Evolutionary conservation across 2,888 invertebrate genomes (phyloP), one percentile per base, ranked within the genome.

Genomic region (Eumerus sabulonum): DNA sequence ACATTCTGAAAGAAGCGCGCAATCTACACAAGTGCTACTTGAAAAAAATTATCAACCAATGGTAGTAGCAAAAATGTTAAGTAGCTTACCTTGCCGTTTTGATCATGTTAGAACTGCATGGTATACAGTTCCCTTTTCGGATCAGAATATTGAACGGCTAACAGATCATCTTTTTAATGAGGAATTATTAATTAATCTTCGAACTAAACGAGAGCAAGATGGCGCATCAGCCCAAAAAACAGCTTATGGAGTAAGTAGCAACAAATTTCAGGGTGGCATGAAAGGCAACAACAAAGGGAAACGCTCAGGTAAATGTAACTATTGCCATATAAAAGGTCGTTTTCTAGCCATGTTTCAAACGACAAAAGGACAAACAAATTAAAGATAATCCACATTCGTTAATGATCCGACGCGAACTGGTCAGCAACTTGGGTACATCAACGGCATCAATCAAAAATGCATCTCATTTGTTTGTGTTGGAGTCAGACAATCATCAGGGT

Each of bases 61-160:
- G 82, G 19, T 79, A 77, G 53, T 73, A 38, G 81, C 67, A 9
- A 77, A 77, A 40, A 82, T 82, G 51, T 54, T 76, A 42, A 66
- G 82, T 14, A 76, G 82, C 3, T 36, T 82, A 12, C 76, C 82
- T 11, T 9, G 67, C 0, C 81, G 73, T 53, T 82, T 57, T 38
- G 74, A 82, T 38, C 68, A 82, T 42, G 76, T 83, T 1, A 62
- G 81, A 42, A 77, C 82, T 13, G 76, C 82, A 12, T 82, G 81
- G 82, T 82, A 82, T 77, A 72, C 79, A 38, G 67, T 82, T 2
- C 76, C 76, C 7, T 51, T 64, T 13, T 19, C 48, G 13, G 72
- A 66, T 40, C 82, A 27, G 27, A 27, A 40, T 9, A 63, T 82
- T n/a, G 81, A 82, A 11, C 45, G 68, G 13, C 59, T 81, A 9